Evolutionary conservation across 2,888 invertebrate genomes (phyloP), one percentile per base, ranked within the genome.

Genomic region (Brachyptera putata): DNA sequence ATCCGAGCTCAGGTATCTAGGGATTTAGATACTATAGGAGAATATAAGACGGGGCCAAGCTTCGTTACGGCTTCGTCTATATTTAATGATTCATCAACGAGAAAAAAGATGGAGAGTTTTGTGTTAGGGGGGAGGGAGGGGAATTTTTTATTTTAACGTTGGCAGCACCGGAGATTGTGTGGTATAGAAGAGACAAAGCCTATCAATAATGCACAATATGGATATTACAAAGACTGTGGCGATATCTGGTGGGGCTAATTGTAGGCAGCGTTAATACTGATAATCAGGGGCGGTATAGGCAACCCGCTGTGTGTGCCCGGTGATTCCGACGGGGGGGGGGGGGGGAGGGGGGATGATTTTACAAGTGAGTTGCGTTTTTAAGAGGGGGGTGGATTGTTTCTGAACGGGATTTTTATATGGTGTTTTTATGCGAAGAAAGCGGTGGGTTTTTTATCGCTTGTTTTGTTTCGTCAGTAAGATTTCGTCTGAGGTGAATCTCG

Each of bases 31-130:
- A 11, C 30, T 5, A 11, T 5, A 30, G 30, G 5, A 30, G 30
- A 7, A 30, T 30, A 30, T 30, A 30, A 30, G 30, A 30, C 30
- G 30, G 30, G 11, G 30, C 7, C 30, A 30, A 30, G 7, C 7
- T 30, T 30, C 30, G 30, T 30, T 30, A 53, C 60, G 57, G 60
- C 58, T 58, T 61, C 61, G 60, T 63, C 63, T 53, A 63, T 63
- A 63, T 61, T 63, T 63, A 58, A 63, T 63, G 63, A 61, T 63
- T 63, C 63, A 63, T 63, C 63, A 63, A 60, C 41, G 62, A 36
- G 55, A 59, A 61, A 62, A 61, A 61, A 57, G 34, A 43, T 41
- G 22, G 26, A 53, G 61, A 36, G 41, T 48, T 25, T 50, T 48
- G 43, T 21, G 25, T 58, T 14, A 56, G 48, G 16, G 43, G 58